Evolutionary conservation across 1,140 invertebrate species (phyloP), one percentile per base, ranked within the genome.

Genomic region (Bombus confusus): DNA sequence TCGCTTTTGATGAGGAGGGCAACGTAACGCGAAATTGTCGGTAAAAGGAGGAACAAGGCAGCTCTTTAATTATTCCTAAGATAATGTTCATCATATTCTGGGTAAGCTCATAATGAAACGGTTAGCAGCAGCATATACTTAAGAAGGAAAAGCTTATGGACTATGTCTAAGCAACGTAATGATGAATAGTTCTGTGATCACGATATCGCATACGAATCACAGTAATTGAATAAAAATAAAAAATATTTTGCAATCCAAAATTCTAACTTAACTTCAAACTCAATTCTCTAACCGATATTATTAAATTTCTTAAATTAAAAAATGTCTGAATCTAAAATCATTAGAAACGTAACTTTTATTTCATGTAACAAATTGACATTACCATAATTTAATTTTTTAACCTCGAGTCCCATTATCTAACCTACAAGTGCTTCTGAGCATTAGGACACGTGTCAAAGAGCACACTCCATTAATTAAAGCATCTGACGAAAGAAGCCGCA

Each of bases 401-500:
- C 13, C 4, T 13, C 31, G 34, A 34, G 10, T 62, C 2, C n/a
- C 18, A 8, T 52, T 52, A 18, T 66, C n/a, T 34, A 69, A 25
- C 12, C 31, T 10, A 69, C 10, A 25, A 34, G 3, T 22, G 13
- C 3, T 34, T 68, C 0, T 22, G 47, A 22, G 18, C 8, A 22
- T 31, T 37, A 47, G 10, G 22, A 28, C 31, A 31, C 18, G 10
- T 75, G 18, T 12, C 31, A 34, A 52, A 57, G 3, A 5, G 2
- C 8, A n/a, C 1, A 15, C 6, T 9, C 6, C 12, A 76, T 87
- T 87, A 84, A 87, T 76, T 87, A 57, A 25, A 75, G 47, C 18
- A 52, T 22, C 5, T 52, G 18, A 43, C 71, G 13, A 52, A 41
- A 66, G 12, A 76, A 52, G 18, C 52, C 39, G 25, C 37, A 25